phyloP scores from a whole-genome alignment of 2,113 vertebrate species.

The Mesoclemmys tuberculata region DNA sequence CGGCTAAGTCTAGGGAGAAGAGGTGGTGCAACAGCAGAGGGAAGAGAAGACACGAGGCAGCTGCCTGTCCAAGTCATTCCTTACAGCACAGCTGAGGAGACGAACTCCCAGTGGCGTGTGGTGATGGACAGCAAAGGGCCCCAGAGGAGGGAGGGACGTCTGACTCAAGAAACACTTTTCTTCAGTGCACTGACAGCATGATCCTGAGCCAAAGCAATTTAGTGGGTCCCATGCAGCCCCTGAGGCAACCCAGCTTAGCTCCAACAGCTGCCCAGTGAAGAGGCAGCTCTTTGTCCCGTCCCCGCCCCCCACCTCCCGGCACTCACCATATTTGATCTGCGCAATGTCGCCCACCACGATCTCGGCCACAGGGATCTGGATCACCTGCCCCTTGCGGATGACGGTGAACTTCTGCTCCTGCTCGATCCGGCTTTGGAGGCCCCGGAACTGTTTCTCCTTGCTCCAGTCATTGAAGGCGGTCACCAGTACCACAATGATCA shows the following conservation, averaged over 20 bases:
- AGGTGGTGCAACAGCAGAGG: not conserved
- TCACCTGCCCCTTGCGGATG: conserved; percentile 96
- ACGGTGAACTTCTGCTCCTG: conserved; percentile 96
- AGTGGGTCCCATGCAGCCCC: not conserved
- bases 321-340: conserved; percentile 97
- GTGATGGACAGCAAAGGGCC: not conserved
- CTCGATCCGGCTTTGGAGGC: conserved; percentile 96
- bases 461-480: conserved; percentile 99
- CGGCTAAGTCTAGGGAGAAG: not conserved
- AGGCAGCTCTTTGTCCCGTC: not conserved
- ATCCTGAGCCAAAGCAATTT: not conserved
- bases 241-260: not conserved
- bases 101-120: not conserved
- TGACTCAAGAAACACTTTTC: not conserved
- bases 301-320: not conserved
- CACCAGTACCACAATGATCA: conserved; percentile 95
- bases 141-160: not conserved
- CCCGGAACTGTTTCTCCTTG: conserved; percentile 98
- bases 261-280: not conserved
- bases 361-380: conserved; percentile 95
- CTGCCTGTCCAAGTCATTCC: not conserved
- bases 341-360: conserved; percentile 96
- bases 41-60: not conserved
- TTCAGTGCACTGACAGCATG: not conserved
- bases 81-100: not conserved